Percentiles rank a stretch among this genome's conserved stretches.
phyloP scores from a whole-genome alignment of 2,888 invertebrate species.

The Caenorhabditis doughertyi region DNA sequence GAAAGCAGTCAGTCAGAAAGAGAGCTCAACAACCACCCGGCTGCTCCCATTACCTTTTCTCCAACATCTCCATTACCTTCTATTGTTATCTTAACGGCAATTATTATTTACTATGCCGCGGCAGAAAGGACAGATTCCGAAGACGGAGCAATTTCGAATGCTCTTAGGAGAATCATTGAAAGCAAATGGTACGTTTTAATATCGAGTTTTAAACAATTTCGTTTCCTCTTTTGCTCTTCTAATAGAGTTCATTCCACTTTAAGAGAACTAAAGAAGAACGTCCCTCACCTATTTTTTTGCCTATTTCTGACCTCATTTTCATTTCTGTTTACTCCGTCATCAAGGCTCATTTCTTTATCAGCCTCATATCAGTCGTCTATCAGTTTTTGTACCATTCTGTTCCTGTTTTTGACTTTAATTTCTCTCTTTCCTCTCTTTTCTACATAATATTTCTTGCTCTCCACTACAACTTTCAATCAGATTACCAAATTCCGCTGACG shows the following conservation, averaged over 20 bases:
- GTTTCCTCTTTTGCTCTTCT: not conserved
- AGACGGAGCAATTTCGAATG: not conserved
- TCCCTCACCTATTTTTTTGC: not conserved
- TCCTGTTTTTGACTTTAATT: not conserved
- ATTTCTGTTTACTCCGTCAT: not conserved
- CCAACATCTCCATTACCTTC: constrained; percentile 6
- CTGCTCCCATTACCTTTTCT: constrained; percentile 7
- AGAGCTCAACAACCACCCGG: not conserved
- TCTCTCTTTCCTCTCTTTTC: not conserved
- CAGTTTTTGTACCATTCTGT: constrained; percentile 12
- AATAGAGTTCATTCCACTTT: not conserved
- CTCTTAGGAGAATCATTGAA: not conserved
- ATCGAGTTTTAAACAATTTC: not conserved
- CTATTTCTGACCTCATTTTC: not conserved
- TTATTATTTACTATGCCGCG: constrained; percentile 19
- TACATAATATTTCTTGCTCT: not conserved
- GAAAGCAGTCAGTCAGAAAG: constrained; percentile 33
- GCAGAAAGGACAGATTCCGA: constrained; percentile 6
- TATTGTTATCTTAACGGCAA: constrained; percentile 7
- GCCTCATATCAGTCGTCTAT: not conserved
- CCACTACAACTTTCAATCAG: not conserved
- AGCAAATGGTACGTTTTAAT: not conserved
- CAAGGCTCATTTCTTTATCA: not conserved
- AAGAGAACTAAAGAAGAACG: not conserved
- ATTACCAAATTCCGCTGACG: constrained; percentile 3